These are phyloP conservation scores for Doryteuthis pealeii DNA, from an alignment of 1,140 invertebrate genomes.

Conservation along the genomic window DNA sequence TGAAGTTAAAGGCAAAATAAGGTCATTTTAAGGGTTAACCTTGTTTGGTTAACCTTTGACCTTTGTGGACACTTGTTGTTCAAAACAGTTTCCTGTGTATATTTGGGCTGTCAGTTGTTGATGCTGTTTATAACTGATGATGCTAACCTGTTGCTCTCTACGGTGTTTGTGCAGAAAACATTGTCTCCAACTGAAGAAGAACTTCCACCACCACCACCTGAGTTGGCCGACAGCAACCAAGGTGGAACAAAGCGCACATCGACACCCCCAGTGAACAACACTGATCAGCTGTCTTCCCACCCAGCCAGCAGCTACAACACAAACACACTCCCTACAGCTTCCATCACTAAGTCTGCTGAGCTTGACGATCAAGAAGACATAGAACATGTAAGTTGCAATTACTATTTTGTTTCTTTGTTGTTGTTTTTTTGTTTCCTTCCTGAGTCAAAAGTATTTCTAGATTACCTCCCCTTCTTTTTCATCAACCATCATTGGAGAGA, in stretches of 20 bases:
- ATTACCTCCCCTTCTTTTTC: too few relatives aligned
- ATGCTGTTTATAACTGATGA: too few relatives aligned
- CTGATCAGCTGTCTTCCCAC: slow-evolving; percentile 9
- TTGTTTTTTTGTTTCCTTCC: too few relatives aligned
- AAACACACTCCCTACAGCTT: slow-evolving; percentile 16
- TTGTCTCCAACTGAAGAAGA: slow-evolving; percentile 41
- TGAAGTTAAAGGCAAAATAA: too few relatives aligned
- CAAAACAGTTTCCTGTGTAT: too few relatives aligned
- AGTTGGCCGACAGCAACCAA: slow-evolving; percentile 26
- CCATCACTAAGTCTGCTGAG: slow-evolving; percentile 12
- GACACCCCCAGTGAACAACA: slow-evolving; percentile 9
- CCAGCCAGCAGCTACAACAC: slow-evolving; percentile 1
- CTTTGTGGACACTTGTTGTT: too few relatives aligned
- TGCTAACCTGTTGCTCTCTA: too few relatives aligned
- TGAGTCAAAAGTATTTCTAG: too few relatives aligned
- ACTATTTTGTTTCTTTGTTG: background rate
- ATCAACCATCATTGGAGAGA: too few relatives aligned
- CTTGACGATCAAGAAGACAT: slow-evolving; percentile 18
- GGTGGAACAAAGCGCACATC: slow-evolving; percentile 18
- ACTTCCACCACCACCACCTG: slow-evolving; percentile 45
- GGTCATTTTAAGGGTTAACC: too few relatives aligned
- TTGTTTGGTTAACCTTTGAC: too few relatives aligned
- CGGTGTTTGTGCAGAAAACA: slow-evolving; percentile 25
- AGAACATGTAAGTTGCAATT: slow-evolving; percentile 4
- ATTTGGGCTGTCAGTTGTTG: too few relatives aligned